Evolutionary conservation across 2,888 invertebrate genomes (phyloP), one percentile per base, ranked within the genome.

Genomic region (Arge pagana): DNA sequence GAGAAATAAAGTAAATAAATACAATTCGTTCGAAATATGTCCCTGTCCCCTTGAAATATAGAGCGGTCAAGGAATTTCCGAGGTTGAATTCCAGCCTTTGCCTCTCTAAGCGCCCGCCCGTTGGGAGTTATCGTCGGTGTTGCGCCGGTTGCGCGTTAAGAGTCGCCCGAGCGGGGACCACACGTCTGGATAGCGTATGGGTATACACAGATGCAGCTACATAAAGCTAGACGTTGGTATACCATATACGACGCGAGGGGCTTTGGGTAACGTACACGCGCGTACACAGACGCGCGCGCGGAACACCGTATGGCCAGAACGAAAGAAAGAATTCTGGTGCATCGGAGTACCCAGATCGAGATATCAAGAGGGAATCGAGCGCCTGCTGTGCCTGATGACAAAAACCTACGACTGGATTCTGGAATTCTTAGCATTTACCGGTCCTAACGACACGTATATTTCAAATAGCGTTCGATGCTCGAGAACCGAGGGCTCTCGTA

Each of bases 1-100:
- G 53, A 35, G 40, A 62, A 48, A 52, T 66, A 62, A 70, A 69
- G 66, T 63, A 66, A 70, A 69, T 66, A 70, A 71, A 70, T 66
- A 64, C 63, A 56, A 61, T 48, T 60, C 58, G 53, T 62, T 69
- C 67, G 67, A 68, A 65, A 67, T 68, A 66, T 68, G 64, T 67
- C 61, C 63, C 59, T 63, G 64, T 68, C 67, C 58, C 57, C 55
- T 64, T 67, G 66, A 67, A 61, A 68, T 67, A 67, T 67, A 68
- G 68, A 65, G 62, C 62, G 65, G 51, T 53, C 48, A 52, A 55
- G 59, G 63, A 64, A 64, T 64, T 62, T 60, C 33, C 57, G 21
- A 30, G 35, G 35, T 48, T 52, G 26, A 40, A 26, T n/a, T 26
- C 40, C 35, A n/a, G n/a, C n/a, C n/a, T n/a, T n/a, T n/a, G n/a